Evolutionary conservation across 2,888 invertebrate species (phyloP), one percentile per base, ranked within the genome.

Genomic region (Volucella inflata): DNA sequence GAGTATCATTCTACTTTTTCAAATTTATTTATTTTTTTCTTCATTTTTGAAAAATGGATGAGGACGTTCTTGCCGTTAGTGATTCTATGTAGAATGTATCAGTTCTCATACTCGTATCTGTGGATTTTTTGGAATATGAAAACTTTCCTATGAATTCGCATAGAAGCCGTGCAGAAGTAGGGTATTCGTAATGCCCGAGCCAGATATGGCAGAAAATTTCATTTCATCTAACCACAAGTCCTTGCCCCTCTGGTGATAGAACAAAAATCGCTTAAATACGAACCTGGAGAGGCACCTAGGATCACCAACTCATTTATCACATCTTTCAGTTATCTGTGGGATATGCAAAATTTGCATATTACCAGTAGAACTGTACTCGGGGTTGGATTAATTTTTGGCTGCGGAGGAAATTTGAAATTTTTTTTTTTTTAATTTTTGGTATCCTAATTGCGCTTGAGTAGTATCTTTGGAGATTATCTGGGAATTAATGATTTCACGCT

Each of bases 1-100:
- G 92, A 94, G 94, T 94, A 89, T 88, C 87, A 88, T 89, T 88
- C 87, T 60, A 78, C 67, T 48, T 44, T 46, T 44, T 11, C 17
- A 67, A 44, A 68, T 60, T 68, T 16, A 40, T 16, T 44, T 65
- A 2, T 10, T 10, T 14, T 3, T 53, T n/a, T 12, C 10, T 46
- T 36, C 16, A 12, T 50, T 44, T 40, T n/a, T 51, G 6, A 4
- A 0, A 55, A 14, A 48, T 14, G 8, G 8, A 14, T 14, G n/a
- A 1, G 11, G 14, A 51, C 21, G n/a, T 40, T n/a, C 38, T 21
- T 21, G 4, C 10, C 2, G 38, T 38, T n/a, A 1, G 14, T 40
- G 21, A 11, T 6, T n/a, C n/a, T 4, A 11, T 17, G 51, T n/a
- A 2, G n/a, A n/a, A 36, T n/a, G 11, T 57, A 55, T 46, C 12